Percentiles rank a stretch among this genome's conserved stretches.
Conservation (phyloP, 2,113 vertebrate species). For the Edolisoma coerulescens region DNA sequence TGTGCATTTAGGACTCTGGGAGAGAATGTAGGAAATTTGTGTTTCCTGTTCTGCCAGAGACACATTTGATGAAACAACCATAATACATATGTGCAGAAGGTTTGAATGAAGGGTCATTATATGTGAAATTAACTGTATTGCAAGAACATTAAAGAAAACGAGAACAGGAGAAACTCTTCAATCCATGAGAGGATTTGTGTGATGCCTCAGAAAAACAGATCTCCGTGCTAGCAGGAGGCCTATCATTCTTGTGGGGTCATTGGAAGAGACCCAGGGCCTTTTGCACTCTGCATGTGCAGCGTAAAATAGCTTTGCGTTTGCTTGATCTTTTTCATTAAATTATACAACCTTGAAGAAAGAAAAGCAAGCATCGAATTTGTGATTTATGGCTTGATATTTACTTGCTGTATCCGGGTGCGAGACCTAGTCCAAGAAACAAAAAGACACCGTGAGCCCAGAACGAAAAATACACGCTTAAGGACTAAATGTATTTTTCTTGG, state of each 20-base stretch:
- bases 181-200: conserved; percentile 25
- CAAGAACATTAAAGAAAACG: conserved; percentile 44
- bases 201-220: conserved; percentile 32
- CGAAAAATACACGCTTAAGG: conserved; percentile 28
- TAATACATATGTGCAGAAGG: background rate
- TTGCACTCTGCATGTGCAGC: conserved; percentile 33
- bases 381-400: conserved; percentile 58
- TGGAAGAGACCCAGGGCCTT: conserved; percentile 38
- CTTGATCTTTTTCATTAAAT: conserved; percentile 45
- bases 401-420: conserved; percentile 43
- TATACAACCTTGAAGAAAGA: conserved; percentile 62
- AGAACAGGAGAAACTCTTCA: conserved; percentile 41
- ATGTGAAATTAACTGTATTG: conserved; percentile 32
- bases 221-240: conserved; percentile 27
- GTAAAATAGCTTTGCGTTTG: conserved; percentile 14
- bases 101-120: conserved; percentile 41
- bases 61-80: background rate
- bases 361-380: conserved; percentile 40
- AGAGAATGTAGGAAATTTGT: background rate
- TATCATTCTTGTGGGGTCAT: background rate
- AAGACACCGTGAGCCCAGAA: conserved; percentile 31
- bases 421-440: conserved; percentile 56
- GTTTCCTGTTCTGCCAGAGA: conserved; percentile 35
- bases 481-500: conserved; percentile 64
- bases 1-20: background rate